phyloP scores from a whole-genome alignment of 2,113 vertebrate genomes.

The Dicentrarchus labrax region DNA sequence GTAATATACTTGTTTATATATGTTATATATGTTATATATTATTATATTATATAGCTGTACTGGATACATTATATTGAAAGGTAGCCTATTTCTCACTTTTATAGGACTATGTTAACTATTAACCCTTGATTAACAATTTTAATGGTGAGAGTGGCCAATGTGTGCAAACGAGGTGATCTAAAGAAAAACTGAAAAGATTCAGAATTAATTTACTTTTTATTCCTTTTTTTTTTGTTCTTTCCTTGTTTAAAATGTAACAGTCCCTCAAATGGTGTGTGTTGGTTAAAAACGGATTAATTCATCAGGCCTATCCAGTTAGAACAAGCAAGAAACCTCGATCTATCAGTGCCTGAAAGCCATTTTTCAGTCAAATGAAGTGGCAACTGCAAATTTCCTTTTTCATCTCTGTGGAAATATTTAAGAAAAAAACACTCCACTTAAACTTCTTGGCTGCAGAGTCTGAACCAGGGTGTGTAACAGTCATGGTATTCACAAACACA shows the following conservation, averaged over 20 bases:
- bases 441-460: constrained; percentile 25
- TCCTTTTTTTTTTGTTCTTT: too few species aligned
- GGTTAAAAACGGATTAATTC: constrained; percentile 36
- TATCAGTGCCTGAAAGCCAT: constrained; percentile 43
- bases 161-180: background rate
- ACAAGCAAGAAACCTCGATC: constrained; percentile 15
- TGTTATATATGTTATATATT: too few species aligned
- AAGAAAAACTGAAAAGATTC: background rate
- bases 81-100: background rate
- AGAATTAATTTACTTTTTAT: background rate
- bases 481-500: constrained; percentile 25
- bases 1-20: too few species aligned
- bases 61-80: background rate
- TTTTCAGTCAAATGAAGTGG: constrained; percentile 69
- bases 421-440: constrained; percentile 15
- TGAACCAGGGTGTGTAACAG: background rate
- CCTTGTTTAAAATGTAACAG: background rate
- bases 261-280: constrained; percentile 33
- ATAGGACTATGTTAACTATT: background rate
- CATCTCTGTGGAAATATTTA: constrained; percentile 29
- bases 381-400: constrained; percentile 19
- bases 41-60: background rate
- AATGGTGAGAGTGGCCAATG: background rate
- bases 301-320: constrained; percentile 29
- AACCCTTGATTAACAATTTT: background rate